Conservation (phyloP, 2,797 vertebrate genomes). For the Rhinogobio ventralis region DNA sequence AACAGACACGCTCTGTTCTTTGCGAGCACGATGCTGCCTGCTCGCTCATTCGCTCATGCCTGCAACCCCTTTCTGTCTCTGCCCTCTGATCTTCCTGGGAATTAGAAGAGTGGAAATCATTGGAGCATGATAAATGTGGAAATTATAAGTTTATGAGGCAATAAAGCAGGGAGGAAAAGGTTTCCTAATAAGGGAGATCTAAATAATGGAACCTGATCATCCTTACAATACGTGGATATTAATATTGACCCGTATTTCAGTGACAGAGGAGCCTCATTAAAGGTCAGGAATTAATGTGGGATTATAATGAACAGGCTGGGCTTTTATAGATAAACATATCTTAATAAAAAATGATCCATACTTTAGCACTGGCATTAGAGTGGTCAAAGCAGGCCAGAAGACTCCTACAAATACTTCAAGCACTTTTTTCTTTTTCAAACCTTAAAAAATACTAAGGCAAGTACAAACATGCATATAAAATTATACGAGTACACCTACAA, state of each 20-base stretch:
- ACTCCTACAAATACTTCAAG: constrained; percentile 7
- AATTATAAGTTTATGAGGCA: constrained; percentile 49
- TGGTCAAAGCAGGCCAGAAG: constrained; percentile 11
- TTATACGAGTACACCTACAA: not conserved
- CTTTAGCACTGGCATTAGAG: constrained; percentile 36
- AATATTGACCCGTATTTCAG: constrained; percentile 58
- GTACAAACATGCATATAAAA: not conserved
- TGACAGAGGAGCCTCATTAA: constrained; percentile 45
- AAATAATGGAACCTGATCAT: constrained; percentile 57
- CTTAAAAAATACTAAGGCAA: not conserved
- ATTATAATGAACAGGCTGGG: constrained; percentile 56
- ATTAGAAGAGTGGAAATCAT: constrained; percentile 32
- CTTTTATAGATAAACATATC: constrained; percentile 52
- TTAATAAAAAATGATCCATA: constrained; percentile 48
- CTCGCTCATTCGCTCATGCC: not conserved
- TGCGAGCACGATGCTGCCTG: not conserved
- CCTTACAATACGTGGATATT: constrained; percentile 59
- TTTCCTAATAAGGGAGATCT: constrained; percentile 57
- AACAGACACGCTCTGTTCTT: not conserved
- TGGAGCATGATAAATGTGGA: constrained; percentile 48
- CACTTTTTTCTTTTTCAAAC: not conserved
- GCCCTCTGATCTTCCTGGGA: constrained; percentile 25
- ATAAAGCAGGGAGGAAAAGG: constrained; percentile 50
- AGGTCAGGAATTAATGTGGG: constrained; percentile 61
- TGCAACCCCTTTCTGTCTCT: constrained; percentile 23